Conservation (phyloP, 2,113 vertebrate species). For the Ophiodon elongatus region DNA sequence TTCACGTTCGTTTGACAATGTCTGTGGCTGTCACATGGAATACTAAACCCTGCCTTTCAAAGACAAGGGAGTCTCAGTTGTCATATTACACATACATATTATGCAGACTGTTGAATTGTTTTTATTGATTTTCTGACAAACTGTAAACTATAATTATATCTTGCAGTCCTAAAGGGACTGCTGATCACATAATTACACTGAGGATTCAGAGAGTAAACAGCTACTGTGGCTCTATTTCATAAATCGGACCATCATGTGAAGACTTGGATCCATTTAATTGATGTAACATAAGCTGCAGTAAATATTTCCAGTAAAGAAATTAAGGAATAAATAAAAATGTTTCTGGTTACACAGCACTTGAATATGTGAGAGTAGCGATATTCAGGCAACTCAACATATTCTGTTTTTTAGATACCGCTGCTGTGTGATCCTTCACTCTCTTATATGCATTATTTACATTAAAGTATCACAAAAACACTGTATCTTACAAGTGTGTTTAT, state of each 20-base stretch:
- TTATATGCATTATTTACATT: background rate
- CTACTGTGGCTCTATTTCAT: background rate
- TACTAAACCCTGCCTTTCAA: conserved; percentile 27
- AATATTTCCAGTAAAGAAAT: background rate
- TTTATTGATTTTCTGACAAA: conserved; percentile 68
- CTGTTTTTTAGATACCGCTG: background rate
- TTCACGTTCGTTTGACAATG: background rate
- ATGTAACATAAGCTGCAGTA: background rate
- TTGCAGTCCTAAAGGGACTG: conserved; percentile 26
- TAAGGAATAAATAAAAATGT: background rate
- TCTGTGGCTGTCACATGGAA: conserved; percentile 6
- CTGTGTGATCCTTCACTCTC: background rate
- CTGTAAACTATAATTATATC: conserved; percentile 48
- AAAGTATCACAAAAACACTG: conserved; percentile 14
- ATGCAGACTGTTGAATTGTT: conserved; percentile 47
- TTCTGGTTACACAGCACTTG: background rate
- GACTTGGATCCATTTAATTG: background rate
- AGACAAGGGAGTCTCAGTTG: conserved; percentile 30
- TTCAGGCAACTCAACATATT: background rate
- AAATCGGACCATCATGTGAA: conserved; percentile 4
- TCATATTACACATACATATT: conserved; percentile 51
- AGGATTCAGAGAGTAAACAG: conserved; percentile 10
- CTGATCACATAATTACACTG: conserved; percentile 37
- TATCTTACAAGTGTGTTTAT: conserved; percentile 21
- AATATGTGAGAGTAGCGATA: background rate